These are phyloP conservation scores for Drymonia ruficornis DNA, from an alignment of 2,888 invertebrate species.

Conservation along the genomic window DNA sequence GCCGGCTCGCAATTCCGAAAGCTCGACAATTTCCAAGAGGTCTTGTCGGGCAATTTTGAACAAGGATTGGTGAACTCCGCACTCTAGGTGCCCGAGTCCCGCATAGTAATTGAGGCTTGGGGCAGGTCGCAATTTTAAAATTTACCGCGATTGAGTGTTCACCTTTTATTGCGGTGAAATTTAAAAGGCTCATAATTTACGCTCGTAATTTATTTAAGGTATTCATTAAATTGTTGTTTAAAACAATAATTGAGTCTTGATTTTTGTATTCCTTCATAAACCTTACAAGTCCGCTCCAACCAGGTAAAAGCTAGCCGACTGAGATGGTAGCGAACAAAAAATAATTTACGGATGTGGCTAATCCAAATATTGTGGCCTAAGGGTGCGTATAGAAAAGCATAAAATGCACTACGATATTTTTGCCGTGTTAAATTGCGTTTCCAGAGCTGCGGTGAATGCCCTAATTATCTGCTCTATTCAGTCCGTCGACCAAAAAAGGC, in stretches of 20 bases:
- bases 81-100: conserved; percentile 58
- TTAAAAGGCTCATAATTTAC: conserved; percentile 63
- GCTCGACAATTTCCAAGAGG: conserved; percentile 71
- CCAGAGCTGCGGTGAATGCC: conserved; percentile 48
- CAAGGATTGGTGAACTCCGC: conserved; percentile 63
- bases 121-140: conserved; percentile 79
- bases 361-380: conserved; percentile 16
- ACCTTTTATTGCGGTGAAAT: conserved; percentile 61
- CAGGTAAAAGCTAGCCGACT: conserved; percentile 13
- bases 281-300: conserved; percentile 15
- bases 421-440: conserved; percentile 25
- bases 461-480: conserved; percentile 64
- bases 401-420: conserved; percentile 14
- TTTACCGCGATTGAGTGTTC: conserved; percentile 74
- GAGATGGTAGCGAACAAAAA: conserved; percentile 9
- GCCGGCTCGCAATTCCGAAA: conserved; percentile 66
- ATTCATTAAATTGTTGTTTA: conserved; percentile 62
- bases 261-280: conserved; percentile 31
- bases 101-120: conserved; percentile 72
- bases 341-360: conserved; percentile 27
- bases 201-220: conserved; percentile 53
- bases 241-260: conserved; percentile 55
- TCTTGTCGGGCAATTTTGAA: conserved; percentile 73
- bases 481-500: conserved; percentile 39
- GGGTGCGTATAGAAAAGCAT: conserved; percentile 1